Percentiles rank a stretch among this genome's conserved stretches.
phyloP scores from a whole-genome alignment of 2,113 vertebrate species.

The Larimichthys polyactis region DNA sequence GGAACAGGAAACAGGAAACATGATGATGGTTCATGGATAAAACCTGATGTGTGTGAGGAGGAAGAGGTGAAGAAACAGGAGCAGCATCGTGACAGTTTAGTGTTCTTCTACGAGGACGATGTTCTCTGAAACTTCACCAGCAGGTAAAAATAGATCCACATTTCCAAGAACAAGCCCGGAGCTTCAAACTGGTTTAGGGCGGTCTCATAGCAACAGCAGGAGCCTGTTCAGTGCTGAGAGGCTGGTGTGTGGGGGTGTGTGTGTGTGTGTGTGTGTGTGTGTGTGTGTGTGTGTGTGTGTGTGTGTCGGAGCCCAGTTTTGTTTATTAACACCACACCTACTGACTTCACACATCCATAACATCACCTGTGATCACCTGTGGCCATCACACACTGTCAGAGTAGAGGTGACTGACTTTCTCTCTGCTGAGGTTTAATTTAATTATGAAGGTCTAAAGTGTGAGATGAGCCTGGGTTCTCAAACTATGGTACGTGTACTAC shows the following conservation, averaged over 20 bases:
- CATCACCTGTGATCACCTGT: background rate
- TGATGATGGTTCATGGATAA: no score
- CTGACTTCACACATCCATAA: background rate
- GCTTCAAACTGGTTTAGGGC: conserved; percentile 30
- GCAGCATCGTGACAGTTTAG: background rate
- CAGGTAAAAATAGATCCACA: conserved; percentile 57
- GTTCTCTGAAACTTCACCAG: background rate
- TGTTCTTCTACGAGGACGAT: background rate
- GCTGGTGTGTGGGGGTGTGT: background rate
- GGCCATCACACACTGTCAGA: no score
- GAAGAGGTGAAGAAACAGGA: background rate
- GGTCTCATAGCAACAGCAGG: conserved; percentile 67
- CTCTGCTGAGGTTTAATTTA: no score
- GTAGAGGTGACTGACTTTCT: no score
- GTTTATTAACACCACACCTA: background rate
- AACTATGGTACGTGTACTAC: no score
- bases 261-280: background rate
- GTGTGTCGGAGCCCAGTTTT: background rate
- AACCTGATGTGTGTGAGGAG: background rate
- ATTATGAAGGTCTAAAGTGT: no score
- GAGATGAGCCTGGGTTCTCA: no score
- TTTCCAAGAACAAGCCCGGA: conserved; percentile 22
- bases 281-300: no score
- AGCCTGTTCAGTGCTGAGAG: background rate
- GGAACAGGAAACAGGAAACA: background rate